Base-by-base conservation (phyloP, 2,113 vertebrate species). In the Xenus cinereus region DNA sequence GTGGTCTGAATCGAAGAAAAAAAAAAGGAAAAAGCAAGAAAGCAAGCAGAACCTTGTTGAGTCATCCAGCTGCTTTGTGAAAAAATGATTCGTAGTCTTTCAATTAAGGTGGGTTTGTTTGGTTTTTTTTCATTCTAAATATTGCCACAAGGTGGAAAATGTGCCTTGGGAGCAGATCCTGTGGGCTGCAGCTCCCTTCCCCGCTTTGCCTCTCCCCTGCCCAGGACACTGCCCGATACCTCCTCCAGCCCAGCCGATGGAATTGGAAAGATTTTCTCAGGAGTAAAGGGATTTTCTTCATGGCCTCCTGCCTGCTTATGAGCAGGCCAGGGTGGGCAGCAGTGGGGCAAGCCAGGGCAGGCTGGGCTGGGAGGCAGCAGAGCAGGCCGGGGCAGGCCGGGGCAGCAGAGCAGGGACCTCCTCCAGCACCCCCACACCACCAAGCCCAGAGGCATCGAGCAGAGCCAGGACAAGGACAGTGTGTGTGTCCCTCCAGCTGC, bases 271-370 rank as follows among this genome's bases (percentile, higher is more conserved):
- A 12, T 56, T 82, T 89, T 53, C 66, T 82, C 41, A 37, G 19
- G 28, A 68, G 41, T 3, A 56, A 30, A 43, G 5, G 12, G 10
- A 30, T 19, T 59, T 63, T 53, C 62, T 43, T 64, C 72, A 14
- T 2, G 9, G 30, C 41, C 23, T 53, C 30, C 46, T 68, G n/a
- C 12, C 43, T 0, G 0, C 37, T 30, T 51, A 10, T 2, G 2
- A 39, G 30, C 46, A 27, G 27, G 12, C 37, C n/a, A 7, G 43
- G 77, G 10, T 2, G 1, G 33, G 12, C 43, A 66, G 43, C 43
- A 33, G 14, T 4, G 14, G 28, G 27, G 10, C 41, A 63, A 22
- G 23, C 27, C 17, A 13, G 39, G 60, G 41, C 16, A 19, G 32
- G 24, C 35, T 14, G 1, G 32, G 37, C 37, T 10, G 7, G n/a